Percentiles rank a stretch among this genome's conserved stretches.
Evolutionary conservation across 2,113 vertebrate genomes (phyloP).

Genomic region (Cathartes aura): DNA sequence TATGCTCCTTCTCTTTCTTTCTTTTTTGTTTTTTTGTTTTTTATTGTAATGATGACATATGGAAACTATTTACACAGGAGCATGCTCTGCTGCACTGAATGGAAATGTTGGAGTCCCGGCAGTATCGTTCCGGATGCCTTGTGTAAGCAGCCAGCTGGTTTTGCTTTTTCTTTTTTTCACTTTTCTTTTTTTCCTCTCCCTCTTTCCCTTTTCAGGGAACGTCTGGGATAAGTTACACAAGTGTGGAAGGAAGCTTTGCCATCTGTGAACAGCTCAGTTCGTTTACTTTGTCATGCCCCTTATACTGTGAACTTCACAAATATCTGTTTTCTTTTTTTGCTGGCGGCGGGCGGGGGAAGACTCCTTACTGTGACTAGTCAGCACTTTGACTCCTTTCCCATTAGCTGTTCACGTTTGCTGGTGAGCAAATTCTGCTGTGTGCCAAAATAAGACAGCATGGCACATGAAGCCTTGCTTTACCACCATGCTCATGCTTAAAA

Average conservation of each 20-base stretch:
- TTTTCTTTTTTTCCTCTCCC: not conserved
- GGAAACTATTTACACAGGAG: constrained; percentile 76
- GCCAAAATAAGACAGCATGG: not conserved
- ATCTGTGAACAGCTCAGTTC: constrained; percentile 60
- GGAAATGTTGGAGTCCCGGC: constrained; percentile 71
- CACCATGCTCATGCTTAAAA: not conserved
- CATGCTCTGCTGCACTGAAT: constrained; percentile 71
- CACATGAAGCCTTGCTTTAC: not conserved
- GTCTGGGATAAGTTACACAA: constrained; percentile 61
- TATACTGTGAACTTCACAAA: not conserved
- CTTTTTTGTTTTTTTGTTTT: not conserved
- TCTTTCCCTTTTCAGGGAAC: constrained; percentile 31
- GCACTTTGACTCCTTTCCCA: not conserved
- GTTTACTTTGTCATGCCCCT: not conserved
- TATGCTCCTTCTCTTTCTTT: not conserved
- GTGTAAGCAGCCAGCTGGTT: constrained; percentile 78
- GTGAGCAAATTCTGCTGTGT: not conserved
- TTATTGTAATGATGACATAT: constrained; percentile 75
- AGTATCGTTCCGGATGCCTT: constrained; percentile 72
- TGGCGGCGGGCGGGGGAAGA: not conserved
- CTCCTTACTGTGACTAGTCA: not conserved
- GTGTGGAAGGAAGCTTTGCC: constrained; percentile 51
- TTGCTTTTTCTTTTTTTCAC: constrained; percentile 44
- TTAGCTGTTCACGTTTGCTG: not conserved
- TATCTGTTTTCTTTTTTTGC: not conserved